phyloP scores from a whole-genome alignment of 2,888 invertebrate species.

The Dryomyza anilis region DNA sequence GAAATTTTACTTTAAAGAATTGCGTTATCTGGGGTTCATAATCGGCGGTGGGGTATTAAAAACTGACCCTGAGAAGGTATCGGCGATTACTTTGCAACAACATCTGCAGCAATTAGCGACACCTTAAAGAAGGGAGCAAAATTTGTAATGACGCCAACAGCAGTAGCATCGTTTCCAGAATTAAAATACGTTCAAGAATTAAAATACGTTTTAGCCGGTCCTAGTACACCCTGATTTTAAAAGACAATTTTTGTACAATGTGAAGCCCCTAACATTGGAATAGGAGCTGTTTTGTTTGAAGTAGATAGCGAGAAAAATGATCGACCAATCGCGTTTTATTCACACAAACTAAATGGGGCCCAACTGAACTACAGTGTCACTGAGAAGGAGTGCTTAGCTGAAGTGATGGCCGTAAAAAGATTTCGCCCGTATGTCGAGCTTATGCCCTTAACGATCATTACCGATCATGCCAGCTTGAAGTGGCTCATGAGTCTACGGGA shows the following conservation, averaged over 20 bases:
- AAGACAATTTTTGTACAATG: not conserved
- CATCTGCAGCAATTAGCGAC: constrained; percentile 6
- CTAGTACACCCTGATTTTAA: not conserved
- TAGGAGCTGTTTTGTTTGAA: constrained; percentile 26
- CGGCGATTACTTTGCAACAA: constrained; percentile 10
- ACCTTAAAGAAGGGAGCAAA: no score
- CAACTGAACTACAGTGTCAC: constrained; percentile 32
- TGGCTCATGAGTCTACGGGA: no score
- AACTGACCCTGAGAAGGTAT: not conserved
- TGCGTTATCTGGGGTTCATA: no score
- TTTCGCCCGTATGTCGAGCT: constrained; percentile 16
- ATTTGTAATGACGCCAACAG: no score
- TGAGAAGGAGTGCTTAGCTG: constrained; percentile 30
- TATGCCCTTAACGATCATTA: constrained; percentile 35
- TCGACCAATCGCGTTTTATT: constrained; percentile 27
- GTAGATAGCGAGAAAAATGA: constrained; percentile 16
- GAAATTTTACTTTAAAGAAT: constrained; percentile 15
- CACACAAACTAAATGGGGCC: constrained; percentile 28
- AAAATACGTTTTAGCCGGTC: no score
- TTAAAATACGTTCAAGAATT: no score
- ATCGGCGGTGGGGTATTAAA: not conserved
- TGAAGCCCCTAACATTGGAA: constrained; percentile 9
- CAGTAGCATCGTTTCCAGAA: not conserved
- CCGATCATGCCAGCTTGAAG: constrained; percentile 45
- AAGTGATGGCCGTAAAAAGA: constrained; percentile 17